These are phyloP conservation scores for Geotrupes spiniger DNA, from an alignment of 2,888 invertebrate genomes.

Conservation along the genomic window DNA sequence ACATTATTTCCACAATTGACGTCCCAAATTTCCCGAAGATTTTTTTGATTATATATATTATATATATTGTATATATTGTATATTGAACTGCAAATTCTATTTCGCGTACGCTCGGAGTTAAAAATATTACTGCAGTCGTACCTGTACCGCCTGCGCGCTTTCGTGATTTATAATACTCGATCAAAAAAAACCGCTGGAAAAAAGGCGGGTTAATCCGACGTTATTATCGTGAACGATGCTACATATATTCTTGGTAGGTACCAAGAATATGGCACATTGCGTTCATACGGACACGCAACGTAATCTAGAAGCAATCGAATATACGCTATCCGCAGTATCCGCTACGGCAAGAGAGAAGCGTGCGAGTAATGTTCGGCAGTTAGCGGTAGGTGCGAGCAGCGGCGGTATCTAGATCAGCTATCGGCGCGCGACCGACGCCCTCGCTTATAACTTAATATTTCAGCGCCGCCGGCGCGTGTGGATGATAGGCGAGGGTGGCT, in stretches of 20 bases:
- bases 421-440: constrained; percentile 27
- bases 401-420: constrained; percentile 10
- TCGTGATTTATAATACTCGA: neutral
- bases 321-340: neutral
- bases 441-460: constrained; percentile 35
- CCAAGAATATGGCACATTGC: too few species aligned
- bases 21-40: too few species aligned
- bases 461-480: constrained; percentile 33
- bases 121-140: neutral
- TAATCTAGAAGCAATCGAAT: constrained; percentile 13
- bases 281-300: neutral
- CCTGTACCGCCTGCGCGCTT: neutral
- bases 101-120: neutral
- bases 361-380: constrained; percentile 13
- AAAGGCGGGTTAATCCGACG: constrained; percentile 6
- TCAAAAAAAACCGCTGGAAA: neutral
- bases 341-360: constrained; percentile 11
- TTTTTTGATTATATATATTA: too few species aligned
- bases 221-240: constrained; percentile 13
- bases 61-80: too few species aligned
- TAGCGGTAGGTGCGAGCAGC: constrained; percentile 7
- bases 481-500: constrained; percentile 26
- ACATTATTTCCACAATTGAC: too few species aligned
- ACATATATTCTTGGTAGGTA: neutral
- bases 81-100: neutral